phyloP scores from a whole-genome alignment of 2,113 vertebrate genomes.

The Rhizomys pruinosus region DNA sequence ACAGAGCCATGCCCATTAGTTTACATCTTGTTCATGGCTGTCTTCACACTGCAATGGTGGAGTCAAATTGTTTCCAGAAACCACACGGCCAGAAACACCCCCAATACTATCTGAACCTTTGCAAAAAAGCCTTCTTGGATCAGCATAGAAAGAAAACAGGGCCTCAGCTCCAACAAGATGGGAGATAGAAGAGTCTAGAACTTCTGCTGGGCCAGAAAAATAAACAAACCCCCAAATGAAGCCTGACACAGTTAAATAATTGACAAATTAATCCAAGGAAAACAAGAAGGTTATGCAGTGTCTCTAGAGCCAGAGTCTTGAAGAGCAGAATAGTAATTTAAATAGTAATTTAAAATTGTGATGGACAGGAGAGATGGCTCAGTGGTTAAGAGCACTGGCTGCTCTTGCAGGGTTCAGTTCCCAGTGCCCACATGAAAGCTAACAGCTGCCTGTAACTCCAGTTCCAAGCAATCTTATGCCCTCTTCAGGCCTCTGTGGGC shows the following conservation, averaged over 20 bases:
- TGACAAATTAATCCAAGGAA: not conserved
- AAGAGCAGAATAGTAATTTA: not conserved
- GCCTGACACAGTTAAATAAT: not conserved
- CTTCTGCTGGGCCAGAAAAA: not conserved
- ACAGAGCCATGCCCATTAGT: not conserved
- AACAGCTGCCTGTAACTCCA: not conserved
- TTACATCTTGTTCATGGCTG: not conserved
- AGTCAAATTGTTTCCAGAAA: not conserved
- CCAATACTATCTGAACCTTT: not conserved
- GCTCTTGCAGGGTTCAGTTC: not conserved
- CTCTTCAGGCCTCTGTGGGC: not conserved
- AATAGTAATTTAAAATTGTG: not conserved
- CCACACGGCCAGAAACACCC: not conserved
- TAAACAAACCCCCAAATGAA: not conserved
- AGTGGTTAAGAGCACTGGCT: not conserved
- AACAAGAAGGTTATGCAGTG: not conserved
- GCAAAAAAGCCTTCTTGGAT: not conserved
- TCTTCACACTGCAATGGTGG: not conserved
- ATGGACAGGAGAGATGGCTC: not conserved
- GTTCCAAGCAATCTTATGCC: not conserved
- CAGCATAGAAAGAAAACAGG: not conserved
- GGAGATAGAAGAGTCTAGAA: conserved; percentile 6
- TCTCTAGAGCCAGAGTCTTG: not conserved
- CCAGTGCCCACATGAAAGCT: not conserved
- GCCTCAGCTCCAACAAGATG: not conserved